phyloP scores from a whole-genome alignment of 2,113 vertebrate genomes.

The Corvus hawaiiensis region DNA sequence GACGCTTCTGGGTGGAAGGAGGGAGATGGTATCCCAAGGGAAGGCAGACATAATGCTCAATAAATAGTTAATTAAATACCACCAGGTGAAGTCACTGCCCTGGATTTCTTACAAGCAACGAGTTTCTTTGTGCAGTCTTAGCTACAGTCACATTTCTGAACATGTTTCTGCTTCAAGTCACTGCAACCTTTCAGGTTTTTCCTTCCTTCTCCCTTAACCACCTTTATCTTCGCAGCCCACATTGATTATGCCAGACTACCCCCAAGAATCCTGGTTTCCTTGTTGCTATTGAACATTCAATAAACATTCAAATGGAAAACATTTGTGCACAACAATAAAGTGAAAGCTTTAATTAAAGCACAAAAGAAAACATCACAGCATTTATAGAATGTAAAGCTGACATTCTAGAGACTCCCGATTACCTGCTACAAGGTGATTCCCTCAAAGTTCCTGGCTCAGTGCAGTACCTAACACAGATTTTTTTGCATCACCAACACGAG shows the following conservation, averaged over 20 bases:
- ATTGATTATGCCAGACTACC: neutral
- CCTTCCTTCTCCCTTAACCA: neutral
- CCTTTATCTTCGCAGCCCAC: neutral
- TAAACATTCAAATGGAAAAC: neutral
- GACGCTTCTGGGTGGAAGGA: neutral
- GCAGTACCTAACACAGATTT: neutral
- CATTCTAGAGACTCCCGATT: neutral
- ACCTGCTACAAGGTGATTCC: neutral
- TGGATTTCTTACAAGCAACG: neutral
- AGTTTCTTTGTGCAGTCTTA: neutral
- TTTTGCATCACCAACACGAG: neutral
- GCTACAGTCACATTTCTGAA: neutral
- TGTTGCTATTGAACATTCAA: neutral
- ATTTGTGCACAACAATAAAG: neutral
- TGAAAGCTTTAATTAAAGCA: neutral
- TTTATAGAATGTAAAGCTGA: neutral
- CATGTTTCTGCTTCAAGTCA: neutral
- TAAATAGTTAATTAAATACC: slow-evolving; percentile 3
- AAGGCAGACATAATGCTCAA: neutral
- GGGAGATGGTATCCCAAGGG: neutral
- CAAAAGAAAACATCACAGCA: neutral
- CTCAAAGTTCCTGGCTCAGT: neutral
- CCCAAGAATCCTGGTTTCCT: neutral
- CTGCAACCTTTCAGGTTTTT: neutral
- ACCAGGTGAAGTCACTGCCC: slow-evolving; percentile 14